Evolutionary conservation across 2,797 vertebrate species (phyloP), one percentile per base, ranked within the genome.

Genomic region (Pelochelys cantorii): DNA sequence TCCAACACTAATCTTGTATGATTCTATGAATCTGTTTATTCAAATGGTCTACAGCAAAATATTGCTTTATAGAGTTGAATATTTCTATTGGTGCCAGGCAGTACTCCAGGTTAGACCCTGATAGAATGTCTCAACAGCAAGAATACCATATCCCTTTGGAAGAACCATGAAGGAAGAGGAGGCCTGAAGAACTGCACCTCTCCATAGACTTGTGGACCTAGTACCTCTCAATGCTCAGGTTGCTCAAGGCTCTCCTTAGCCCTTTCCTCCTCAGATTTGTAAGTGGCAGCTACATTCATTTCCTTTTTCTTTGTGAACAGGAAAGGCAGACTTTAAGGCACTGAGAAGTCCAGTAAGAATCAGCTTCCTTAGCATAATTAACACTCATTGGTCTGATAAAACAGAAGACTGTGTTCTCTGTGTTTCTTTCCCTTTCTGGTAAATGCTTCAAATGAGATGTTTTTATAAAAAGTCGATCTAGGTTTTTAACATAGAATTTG

Each of bases 331-430:
- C 65, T 15, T 68, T 89, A 12, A 71, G 3, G 31, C 42, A 81
- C 25, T 55, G 18, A 10, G 18, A 10, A 0, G 0, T 13, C 18
- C 15, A n/a, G 31, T 68, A 31, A 10, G 31, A 68, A 68, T 68
- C 31, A 68, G 18, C 31, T 68, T 68, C 15, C 62, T 68, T 31
- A 68, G 62, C 62, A 68, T 6, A 62, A 31, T 68, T 80, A 86
- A 83, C 6, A 83, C 7, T 79, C 2, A 68, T 1, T 88, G 53
- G 0, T 2, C 0, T 42, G 14, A 5, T 48, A 55, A 65, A 48
- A 65, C 22, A 23, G 82, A 13, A 85, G 2, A 62, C 31, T 77
- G 1, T 52, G 18, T 22, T 14, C 42, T 29, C 0, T 1, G 1
- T 25, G 34, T 62, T 68, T 89, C 59, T 88, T 83, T 27, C 31